These are phyloP conservation scores for Enteromius trimaculatus DNA, from an alignment of 2,797 vertebrate genomes.

Conservation along the genomic window DNA sequence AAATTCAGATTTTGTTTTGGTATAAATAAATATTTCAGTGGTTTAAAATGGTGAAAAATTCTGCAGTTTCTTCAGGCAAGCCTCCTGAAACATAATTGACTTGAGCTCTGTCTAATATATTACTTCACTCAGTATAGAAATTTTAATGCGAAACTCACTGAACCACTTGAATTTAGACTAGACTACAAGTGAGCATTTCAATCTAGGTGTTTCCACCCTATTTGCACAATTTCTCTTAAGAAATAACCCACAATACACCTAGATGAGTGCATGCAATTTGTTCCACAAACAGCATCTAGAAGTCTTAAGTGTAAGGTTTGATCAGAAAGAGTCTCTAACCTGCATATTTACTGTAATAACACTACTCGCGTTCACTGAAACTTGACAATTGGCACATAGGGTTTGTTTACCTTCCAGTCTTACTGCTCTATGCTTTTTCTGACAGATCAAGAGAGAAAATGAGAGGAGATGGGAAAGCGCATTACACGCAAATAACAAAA, in stretches of 20 bases:
- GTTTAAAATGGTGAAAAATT: not conserved
- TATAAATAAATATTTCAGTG: not conserved
- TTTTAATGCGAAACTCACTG: not conserved
- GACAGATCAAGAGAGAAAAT: not conserved
- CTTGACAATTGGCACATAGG: conserved; percentile 3
- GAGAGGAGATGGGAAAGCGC: not conserved
- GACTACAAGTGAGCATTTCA: not conserved
- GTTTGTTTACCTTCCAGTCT: conserved; percentile 9
- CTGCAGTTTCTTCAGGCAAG: not conserved
- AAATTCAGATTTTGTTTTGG: not conserved
- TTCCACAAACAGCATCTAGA: not conserved
- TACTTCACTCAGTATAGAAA: not conserved
- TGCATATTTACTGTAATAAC: conserved; percentile 17
- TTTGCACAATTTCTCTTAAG: not conserved
- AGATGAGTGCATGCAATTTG: not conserved
- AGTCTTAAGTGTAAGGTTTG: conserved; percentile 14
- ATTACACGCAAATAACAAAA: conserved; percentile 17
- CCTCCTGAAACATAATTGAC: not conserved
- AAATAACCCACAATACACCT: not conserved
- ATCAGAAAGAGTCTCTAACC: conserved; percentile 31
- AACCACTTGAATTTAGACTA: not conserved
- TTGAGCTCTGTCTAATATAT: not conserved
- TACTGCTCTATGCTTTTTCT: conserved; percentile 8
- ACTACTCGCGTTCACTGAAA: conserved; percentile 25
- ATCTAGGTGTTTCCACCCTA: not conserved